A percentile compares a stretch with the other conserved stretches of the same genome.
Evolutionary conservation across 2,888 invertebrate genomes (phyloP).

Genomic region (Andrena bicolor): DNA sequence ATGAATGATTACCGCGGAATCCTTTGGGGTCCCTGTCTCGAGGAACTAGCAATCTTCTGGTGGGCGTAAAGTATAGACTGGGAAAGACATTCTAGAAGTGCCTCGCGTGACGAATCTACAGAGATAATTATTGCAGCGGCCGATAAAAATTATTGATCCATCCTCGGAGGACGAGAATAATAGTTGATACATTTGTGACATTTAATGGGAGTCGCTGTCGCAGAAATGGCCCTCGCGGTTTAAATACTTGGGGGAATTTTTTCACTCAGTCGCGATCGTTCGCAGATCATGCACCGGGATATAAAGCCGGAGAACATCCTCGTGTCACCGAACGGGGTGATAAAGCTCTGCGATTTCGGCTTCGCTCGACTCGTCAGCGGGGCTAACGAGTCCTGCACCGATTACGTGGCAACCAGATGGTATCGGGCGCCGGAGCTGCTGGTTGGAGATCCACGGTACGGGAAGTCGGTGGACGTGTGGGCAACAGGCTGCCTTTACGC

Average conservation of each 20-base stretch:
- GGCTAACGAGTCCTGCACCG: slow-evolving; percentile 93
- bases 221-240: no score
- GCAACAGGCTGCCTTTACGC: slow-evolving; percentile 94
- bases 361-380: slow-evolving; percentile 92
- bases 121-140: slow-evolving; percentile 26
- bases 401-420: slow-evolving; percentile 96
- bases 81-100: slow-evolving; percentile 1
- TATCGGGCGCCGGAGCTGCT: slow-evolving; percentile 95
- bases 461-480: slow-evolving; percentile 94
- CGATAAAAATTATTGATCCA: slow-evolving; percentile 32
- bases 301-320: slow-evolving; percentile 96
- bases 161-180: slow-evolving; percentile 1
- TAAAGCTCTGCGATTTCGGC: slow-evolving; percentile 96
- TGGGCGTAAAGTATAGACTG: not conserved
- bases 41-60: not conserved
- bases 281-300: slow-evolving; percentile 94
- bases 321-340: slow-evolving; percentile 92
- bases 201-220: not conserved
- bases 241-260: not conserved
- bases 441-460: slow-evolving; percentile 92
- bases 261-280: not conserved
- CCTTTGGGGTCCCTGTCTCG: not conserved
- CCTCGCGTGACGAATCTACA: slow-evolving; percentile 39
- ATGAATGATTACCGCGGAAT: not conserved
- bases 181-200: not conserved